A percentile compares a stretch with the other conserved stretches of the same genome.
phyloP scores from a whole-genome alignment of 1,140 invertebrate genomes.

The Nebria ingens region DNA sequence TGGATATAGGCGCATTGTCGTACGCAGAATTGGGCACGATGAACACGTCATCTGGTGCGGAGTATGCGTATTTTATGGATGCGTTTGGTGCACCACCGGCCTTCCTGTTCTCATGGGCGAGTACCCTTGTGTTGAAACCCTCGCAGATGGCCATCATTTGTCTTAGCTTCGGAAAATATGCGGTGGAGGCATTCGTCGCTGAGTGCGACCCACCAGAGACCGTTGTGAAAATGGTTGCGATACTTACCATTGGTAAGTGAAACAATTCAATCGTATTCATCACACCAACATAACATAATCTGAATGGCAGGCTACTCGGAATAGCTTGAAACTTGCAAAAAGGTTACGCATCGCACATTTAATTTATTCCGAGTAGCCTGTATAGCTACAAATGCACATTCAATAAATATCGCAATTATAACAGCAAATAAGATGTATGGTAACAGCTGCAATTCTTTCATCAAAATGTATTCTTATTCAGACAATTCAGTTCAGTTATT shows the following conservation, averaged over 20 bases:
- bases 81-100: constrained; percentile 81
- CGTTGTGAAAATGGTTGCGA: constrained; percentile 68
- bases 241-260: constrained; percentile 63
- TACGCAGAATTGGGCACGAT: constrained; percentile 89
- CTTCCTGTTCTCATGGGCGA: constrained; percentile 85
- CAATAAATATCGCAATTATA: too few relatives aligned
- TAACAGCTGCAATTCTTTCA: too few relatives aligned
- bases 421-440: too few relatives aligned
- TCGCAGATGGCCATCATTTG: constrained; percentile 91
- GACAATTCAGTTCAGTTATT: too few relatives aligned
- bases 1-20: constrained; percentile 65
- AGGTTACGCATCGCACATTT: too few relatives aligned
- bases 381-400: too few relatives aligned
- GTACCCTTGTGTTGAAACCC: constrained; percentile 79
- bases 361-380: too few relatives aligned
- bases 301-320: too few relatives aligned
- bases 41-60: constrained; percentile 87
- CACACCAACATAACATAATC: too few relatives aligned
- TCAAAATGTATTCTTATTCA: too few relatives aligned
- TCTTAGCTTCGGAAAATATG: constrained; percentile 88
- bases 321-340: too few relatives aligned
- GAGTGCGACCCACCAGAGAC: constrained; percentile 68
- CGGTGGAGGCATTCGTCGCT: constrained; percentile 80
- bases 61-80: constrained; percentile 88
- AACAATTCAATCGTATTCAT: too few relatives aligned